phyloP scores from a whole-genome alignment of 1,140 invertebrate species.

The Xylocopa sonorina region DNA sequence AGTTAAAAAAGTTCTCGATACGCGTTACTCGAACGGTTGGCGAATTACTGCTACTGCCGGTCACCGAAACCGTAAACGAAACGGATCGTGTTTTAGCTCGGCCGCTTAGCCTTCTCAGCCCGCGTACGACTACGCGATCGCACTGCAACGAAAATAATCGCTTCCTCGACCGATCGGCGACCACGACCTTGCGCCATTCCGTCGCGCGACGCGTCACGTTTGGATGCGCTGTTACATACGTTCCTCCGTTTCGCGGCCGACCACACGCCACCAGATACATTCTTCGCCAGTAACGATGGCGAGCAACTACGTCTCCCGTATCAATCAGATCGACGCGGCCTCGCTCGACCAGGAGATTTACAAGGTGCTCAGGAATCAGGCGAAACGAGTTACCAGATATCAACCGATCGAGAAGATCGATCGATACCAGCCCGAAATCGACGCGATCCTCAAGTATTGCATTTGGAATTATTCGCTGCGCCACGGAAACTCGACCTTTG shows the following conservation, averaged over 20 bases:
- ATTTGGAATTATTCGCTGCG: slow-evolving; percentile 78
- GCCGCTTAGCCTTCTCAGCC: not conserved
- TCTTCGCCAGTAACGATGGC: slow-evolving; percentile 57
- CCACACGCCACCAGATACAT: not conserved
- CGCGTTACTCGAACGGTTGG: too few species aligned
- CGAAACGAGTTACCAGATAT: slow-evolving; percentile 70
- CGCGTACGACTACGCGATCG: slow-evolving; percentile 6
- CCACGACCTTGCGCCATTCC: slow-evolving; percentile 25
- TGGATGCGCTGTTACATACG: not conserved
- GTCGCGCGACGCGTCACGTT: slow-evolving; percentile 8
- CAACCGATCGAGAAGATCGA: slow-evolving; percentile 68
- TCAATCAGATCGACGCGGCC: slow-evolving; percentile 78
- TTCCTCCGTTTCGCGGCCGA: too few species aligned
- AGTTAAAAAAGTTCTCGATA: too few species aligned
- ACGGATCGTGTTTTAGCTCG: not conserved
- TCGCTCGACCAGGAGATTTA: slow-evolving; percentile 79
- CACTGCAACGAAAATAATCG: slow-evolving; percentile 25
- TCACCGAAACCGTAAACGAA: too few species aligned
- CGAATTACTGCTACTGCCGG: not conserved
- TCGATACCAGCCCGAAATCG: slow-evolving; percentile 76
- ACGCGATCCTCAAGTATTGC: slow-evolving; percentile 71
- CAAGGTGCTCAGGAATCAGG: slow-evolving; percentile 72
- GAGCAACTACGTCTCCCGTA: slow-evolving; percentile 74
- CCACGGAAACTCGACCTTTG: slow-evolving; percentile 74
- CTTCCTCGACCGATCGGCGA: slow-evolving; percentile 16